phyloP scores from a whole-genome alignment of 2,888 invertebrate genomes.

The Melinaea menophilus region DNA sequence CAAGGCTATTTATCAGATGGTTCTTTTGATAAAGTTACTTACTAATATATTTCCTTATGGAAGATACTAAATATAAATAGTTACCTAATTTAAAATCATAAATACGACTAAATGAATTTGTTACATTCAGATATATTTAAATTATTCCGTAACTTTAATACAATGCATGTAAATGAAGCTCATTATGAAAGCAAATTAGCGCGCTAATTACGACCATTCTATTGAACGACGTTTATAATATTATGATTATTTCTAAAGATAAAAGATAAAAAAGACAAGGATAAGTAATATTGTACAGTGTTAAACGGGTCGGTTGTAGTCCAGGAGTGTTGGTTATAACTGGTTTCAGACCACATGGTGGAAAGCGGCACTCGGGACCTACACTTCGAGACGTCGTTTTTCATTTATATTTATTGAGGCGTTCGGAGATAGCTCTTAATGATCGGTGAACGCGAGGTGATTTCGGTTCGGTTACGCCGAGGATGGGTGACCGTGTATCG shows the following conservation, averaged over 20 bases:
- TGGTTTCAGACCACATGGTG: constrained; percentile 32
- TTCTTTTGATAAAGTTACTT: constrained; percentile 10
- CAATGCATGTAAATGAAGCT: background rate
- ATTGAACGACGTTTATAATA: background rate
- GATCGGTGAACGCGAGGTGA: too few relatives aligned
- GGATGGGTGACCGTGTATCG: too few relatives aligned
- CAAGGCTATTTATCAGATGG: constrained; percentile 49
- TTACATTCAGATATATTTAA: background rate
- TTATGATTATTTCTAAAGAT: background rate
- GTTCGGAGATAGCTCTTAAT: too few relatives aligned
- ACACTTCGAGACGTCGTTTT: constrained; percentile 15
- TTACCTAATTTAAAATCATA: too few relatives aligned
- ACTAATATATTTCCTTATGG: too few relatives aligned
- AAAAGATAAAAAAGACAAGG: background rate
- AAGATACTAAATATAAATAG: too few relatives aligned
- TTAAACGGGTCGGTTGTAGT: constrained; percentile 31
- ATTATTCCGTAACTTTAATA: background rate
- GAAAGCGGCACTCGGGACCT: constrained; percentile 28
- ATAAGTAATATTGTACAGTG: constrained; percentile 24
- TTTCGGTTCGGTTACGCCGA: too few relatives aligned
- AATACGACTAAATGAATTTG: background rate
- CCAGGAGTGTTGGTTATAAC: constrained; percentile 25
- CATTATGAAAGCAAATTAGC: background rate
- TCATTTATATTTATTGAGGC: constrained; percentile 4
- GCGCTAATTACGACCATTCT: background rate